Evolutionary conservation across 2,113 vertebrate species (phyloP).

Genomic region (Anoura caudifer): DNA sequence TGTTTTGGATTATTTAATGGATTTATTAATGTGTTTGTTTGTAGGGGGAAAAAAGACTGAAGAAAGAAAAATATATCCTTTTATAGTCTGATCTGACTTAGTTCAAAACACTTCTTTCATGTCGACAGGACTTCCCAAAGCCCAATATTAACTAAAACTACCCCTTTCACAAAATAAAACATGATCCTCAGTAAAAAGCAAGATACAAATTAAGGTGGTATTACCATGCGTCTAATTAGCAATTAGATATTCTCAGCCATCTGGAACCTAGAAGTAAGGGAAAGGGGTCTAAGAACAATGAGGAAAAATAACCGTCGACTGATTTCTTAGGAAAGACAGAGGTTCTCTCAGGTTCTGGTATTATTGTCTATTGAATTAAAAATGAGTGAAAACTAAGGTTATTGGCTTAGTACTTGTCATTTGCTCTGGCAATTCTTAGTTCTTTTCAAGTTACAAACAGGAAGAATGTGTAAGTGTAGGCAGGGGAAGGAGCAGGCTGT

Average conservation of each 20-base stretch:
- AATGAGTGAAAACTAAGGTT: not conserved
- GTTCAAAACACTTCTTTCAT: constrained; percentile 17
- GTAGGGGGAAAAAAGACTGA: not conserved
- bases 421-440: not conserved
- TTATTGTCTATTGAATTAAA: not conserved
- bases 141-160: not conserved
- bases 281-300: not conserved
- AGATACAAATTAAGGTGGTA: not conserved
- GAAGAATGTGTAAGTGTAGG: not conserved
- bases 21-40: not conserved
- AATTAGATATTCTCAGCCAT: not conserved
- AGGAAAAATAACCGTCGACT: not conserved
- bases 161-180: not conserved
- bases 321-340: not conserved
- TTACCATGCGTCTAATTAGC: not conserved
- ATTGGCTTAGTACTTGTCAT: not conserved
- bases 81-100: not conserved
- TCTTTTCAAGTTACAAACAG: not conserved
- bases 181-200: not conserved
- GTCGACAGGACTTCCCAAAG: not conserved
- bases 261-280: not conserved
- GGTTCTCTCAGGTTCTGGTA: not conserved
- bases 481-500: not conserved
- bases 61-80: not conserved
- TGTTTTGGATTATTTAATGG: not conserved